Base-by-base conservation (phyloP, 2,888 invertebrate species). In the Cheilosia vulpina region DNA sequence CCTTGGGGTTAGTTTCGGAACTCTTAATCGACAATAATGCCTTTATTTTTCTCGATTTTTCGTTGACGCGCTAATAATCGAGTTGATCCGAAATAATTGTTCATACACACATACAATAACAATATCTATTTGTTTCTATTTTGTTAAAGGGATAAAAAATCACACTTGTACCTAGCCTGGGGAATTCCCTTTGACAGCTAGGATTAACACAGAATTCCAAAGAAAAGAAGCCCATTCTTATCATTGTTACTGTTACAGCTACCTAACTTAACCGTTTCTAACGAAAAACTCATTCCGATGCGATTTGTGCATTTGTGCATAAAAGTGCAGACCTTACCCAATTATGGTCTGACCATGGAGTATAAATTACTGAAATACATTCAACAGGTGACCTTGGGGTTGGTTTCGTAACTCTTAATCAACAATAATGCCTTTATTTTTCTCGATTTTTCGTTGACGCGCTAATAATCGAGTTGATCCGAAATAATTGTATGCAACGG, bases 1-100 rank as follows among this genome's bases (percentile, higher is more conserved):
- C 60, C 60, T 69, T 77, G 77, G 68, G 55, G 68, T 34, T 60
- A 41, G 52, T 58, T 60, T 76, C 27, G 34, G 47, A 76, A 76
- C 53, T 57, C 43, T 47, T 45, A 17, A 63, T 47, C 62, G 24
- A 52, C 50, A 31, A 7, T 7, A 31, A 9, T 34, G 3, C 3
- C 11, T 34, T 34, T 7, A 21, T 38, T 65, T 52, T 17, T 21
- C n/a, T 65, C 1, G 7, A 31, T 19, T 21, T 38, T 65, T 50
- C 38, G 34, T 63, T 50, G 31, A 63, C 19, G 7, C 31, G 24
- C 13, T 65, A 38, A 38, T 65, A 52, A 65, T 24, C n/a, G 4
- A 63, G 34, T n/a, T 7, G 50, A 34, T 50, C 11, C 27, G 34
- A n/a, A 62, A 45, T 34, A 27, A 31, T 4, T 60, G 24, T 60